Base-by-base conservation (phyloP, 1,140 invertebrate genomes). In the Drosophila aff. region DNA sequence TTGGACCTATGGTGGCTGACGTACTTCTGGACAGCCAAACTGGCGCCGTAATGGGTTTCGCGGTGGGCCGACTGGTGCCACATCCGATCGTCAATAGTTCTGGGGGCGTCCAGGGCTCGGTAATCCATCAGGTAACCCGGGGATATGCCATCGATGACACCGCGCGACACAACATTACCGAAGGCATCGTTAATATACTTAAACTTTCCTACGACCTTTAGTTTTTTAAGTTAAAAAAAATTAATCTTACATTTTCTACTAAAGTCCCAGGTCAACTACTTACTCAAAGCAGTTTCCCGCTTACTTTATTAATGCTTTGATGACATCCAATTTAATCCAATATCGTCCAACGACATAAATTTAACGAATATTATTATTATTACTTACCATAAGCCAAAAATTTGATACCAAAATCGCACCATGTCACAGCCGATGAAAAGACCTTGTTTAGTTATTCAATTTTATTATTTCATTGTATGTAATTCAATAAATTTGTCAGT, bases 401-500 rank as follows among this genome's bases (percentile, higher is more conserved):
- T 15, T 28, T n/a, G 2, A 21, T 8, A 26, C 60, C n/a, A 18
- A 43, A 18, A 4, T 41, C 7, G 7, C 40, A 41, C 40, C 21
- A 23, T 3, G 4, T 11, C 18, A 26, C 84, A 47, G 68, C 74
- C 31, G 3, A 38, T 7, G 10, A 18, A 68, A 68, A 68, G 41
- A 11, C 10, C 21, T 33, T 4, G 13, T 46, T 65, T 52, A 84
- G 65, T 75, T 83, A 82, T 82, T 84, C 52, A 76, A 77, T 90
- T 90, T 59, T 81, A 90, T 89, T 89, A 84, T 89, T 89, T 77
- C 90, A 86, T 86, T 86, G 67, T 77, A 77, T 77, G 75, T 84
- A 90, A 90, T 90, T 76, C 85, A 90, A 90, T 90, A 90, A 90
- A 90, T 90, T 85, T 82, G 75, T 85, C 84, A 61, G 81, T 90